Conservation (phyloP, 2,113 vertebrate genomes). For the Otis tarda region DNA sequence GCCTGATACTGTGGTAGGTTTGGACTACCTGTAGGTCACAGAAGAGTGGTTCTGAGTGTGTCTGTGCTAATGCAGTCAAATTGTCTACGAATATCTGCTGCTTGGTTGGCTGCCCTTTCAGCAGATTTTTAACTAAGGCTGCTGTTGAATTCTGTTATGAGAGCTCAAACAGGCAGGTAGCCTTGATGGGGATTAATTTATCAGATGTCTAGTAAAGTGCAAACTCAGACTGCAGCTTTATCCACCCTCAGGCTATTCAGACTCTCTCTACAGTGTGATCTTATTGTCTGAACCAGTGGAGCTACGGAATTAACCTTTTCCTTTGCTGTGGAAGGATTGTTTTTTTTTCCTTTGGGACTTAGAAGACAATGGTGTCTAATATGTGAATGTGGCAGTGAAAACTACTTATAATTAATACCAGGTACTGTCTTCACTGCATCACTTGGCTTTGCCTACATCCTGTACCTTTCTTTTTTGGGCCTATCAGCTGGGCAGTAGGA, state of each 20-base stretch:
- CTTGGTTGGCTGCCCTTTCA: neutral
- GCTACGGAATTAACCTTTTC: neutral
- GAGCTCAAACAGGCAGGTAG: neutral
- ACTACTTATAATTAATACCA: neutral
- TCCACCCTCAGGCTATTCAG: neutral
- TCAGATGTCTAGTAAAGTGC: neutral
- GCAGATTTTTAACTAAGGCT: neutral
- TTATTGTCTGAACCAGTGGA: neutral
- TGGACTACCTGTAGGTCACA: neutral
- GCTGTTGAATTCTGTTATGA: neutral
- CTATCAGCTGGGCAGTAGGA: neutral
- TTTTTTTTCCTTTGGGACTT: accelerated
- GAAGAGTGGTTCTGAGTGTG: neutral
- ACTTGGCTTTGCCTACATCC: neutral
- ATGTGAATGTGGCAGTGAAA: neutral
- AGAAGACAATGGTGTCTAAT: neutral
- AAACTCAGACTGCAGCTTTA: constrained; percentile 19
- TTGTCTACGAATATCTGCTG: neutral
- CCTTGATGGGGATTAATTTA: constrained; percentile 44
- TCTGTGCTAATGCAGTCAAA: neutral
- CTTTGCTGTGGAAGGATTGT: neutral
- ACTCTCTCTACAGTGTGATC: neutral
- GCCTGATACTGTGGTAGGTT: neutral
- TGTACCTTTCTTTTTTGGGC: neutral
- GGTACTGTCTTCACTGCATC: neutral